Percentiles rank a stretch among this genome's conserved stretches.
Conservation (phyloP, 2,113 vertebrate species). For the Datnioides undecimradiatus region DNA sequence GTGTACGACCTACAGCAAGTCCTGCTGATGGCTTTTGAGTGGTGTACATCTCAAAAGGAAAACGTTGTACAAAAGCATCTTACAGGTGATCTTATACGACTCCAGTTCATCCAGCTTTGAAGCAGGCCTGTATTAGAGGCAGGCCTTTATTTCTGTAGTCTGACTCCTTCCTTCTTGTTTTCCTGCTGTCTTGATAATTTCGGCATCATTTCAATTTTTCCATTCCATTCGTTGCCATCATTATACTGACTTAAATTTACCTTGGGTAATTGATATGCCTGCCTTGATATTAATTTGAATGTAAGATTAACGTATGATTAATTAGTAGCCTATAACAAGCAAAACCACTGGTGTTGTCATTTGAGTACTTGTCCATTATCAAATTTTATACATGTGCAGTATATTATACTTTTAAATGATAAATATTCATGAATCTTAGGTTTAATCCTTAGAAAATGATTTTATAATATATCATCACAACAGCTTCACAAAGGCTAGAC, state of each 20-base stretch:
- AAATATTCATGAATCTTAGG: no score
- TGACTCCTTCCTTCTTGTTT: no score
- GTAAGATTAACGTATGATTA: background rate
- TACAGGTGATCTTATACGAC: no score
- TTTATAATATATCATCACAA: background rate
- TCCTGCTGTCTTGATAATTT: background rate
- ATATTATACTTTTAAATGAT: background rate
- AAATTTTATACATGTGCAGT: background rate
- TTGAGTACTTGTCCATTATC: background rate
- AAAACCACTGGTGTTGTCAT: background rate
- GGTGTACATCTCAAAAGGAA: no score
- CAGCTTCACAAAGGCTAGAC: background rate
- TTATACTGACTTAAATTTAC: background rate
- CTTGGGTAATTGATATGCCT: background rate
- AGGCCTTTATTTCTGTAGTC: background rate
- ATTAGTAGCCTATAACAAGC: background rate
- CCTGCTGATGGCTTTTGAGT: no score
- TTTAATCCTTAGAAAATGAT: no score
- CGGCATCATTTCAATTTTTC: background rate
- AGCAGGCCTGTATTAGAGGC: background rate
- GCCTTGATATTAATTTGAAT: background rate
- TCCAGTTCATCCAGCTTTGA: no score
- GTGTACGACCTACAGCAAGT: no score
- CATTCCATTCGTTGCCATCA: no score
- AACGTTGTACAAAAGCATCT: no score